These are phyloP conservation scores for Hirtodrosophila duncani DNA, from an alignment of 2,888 invertebrate genomes.

Conservation along the genomic window DNA sequence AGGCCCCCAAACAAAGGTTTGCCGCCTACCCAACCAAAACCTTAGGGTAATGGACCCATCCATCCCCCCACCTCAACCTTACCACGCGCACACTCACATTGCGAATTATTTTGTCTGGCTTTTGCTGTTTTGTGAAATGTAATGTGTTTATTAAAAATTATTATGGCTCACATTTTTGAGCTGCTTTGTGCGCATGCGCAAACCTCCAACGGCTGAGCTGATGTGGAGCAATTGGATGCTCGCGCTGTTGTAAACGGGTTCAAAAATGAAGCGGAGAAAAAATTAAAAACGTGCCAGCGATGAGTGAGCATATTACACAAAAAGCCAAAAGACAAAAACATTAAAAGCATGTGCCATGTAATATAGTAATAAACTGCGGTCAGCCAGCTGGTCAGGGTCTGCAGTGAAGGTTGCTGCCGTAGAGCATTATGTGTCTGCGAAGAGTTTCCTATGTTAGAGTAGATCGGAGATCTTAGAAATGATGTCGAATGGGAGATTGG, in stretches of 20 bases:
- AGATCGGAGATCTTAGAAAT: too few species aligned
- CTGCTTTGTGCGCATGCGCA: slow-evolving; percentile 38
- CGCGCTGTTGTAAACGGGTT: slow-evolving; percentile 48
- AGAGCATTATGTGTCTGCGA: too few species aligned
- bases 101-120: slow-evolving; percentile 53
- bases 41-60: not conserved
- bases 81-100: slow-evolving; percentile 32
- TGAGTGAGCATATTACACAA: slow-evolving; percentile 66
- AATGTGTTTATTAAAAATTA: slow-evolving; percentile 66
- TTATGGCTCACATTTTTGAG: slow-evolving; percentile 50
- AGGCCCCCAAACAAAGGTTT: slow-evolving; percentile 14
- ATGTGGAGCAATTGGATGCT: slow-evolving; percentile 57
- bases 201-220: slow-evolving; percentile 28
- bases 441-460: too few species aligned
- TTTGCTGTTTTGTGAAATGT: slow-evolving; percentile 39
- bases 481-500: too few species aligned
- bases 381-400: slow-evolving; percentile 44
- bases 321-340: slow-evolving; percentile 22
- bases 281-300: slow-evolving; percentile 56
- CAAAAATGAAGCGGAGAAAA: slow-evolving; percentile 12
- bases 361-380: slow-evolving; percentile 36
- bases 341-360: not conserved
- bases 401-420: slow-evolving; percentile 45
- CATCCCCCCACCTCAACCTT: not conserved
- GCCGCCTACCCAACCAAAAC: slow-evolving; percentile 3